phyloP scores from a whole-genome alignment of 2,888 invertebrate genomes.

The Molorchus minor region DNA sequence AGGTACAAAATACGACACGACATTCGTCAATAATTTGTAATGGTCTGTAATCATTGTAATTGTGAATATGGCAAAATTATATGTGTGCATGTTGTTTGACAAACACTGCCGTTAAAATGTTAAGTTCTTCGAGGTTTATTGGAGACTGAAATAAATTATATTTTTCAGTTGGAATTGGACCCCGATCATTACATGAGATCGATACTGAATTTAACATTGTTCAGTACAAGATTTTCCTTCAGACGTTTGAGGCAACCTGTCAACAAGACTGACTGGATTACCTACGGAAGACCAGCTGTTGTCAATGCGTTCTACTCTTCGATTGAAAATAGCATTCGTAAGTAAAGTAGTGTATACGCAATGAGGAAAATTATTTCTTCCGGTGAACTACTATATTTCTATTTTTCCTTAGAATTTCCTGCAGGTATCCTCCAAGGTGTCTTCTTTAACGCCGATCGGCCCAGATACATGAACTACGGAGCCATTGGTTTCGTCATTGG shows the following conservation, averaged over 20 bases:
- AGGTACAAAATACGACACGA: too few relatives aligned
- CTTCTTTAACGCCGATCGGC: slow-evolving; percentile 88
- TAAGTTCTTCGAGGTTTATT: too few relatives aligned
- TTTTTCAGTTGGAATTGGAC: slow-evolving; percentile 73
- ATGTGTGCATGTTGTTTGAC: too few relatives aligned
- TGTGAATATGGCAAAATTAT: too few relatives aligned
- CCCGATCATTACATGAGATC: slow-evolving; percentile 78
- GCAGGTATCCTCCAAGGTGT: slow-evolving; percentile 93
- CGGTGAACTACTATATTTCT: neutral
- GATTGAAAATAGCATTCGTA: slow-evolving; percentile 88
- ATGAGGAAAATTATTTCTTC: neutral
- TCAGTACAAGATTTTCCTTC: slow-evolving; percentile 83
- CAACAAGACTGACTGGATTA: slow-evolving; percentile 87
- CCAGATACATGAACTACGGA: slow-evolving; percentile 91
- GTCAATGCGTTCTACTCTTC: slow-evolving; percentile 89
- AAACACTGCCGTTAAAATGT: too few relatives aligned
- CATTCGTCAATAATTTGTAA: too few relatives aligned
- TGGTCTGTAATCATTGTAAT: too few relatives aligned
- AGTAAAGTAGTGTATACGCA: too few relatives aligned
- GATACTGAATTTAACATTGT: slow-evolving; percentile 79
- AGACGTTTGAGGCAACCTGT: slow-evolving; percentile 79
- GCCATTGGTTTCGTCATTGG: slow-evolving; percentile 92
- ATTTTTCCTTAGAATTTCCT: slow-evolving; percentile 78
- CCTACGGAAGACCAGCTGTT: slow-evolving; percentile 83
- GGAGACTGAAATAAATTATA: neutral